Evolutionary conservation across 2,888 invertebrate genomes (phyloP), one percentile per base, ranked within the genome.

Genomic region (Drosophila formosana): DNA sequence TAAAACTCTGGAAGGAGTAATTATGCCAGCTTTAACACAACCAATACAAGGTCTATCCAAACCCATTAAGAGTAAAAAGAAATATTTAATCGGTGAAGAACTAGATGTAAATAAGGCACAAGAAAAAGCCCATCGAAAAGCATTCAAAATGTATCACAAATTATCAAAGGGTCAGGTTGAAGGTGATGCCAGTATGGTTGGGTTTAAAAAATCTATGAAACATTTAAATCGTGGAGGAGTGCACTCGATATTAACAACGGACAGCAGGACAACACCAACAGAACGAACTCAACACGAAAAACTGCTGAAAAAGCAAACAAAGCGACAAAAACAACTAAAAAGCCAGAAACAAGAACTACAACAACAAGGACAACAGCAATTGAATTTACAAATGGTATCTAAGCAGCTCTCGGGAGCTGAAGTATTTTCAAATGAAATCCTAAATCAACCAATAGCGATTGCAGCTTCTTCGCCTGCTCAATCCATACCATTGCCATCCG

Each of bases 61-160:
- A 6, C 3, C 52, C 9, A 46, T 62, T 4, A 88, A 80, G 13
- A 80, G 57, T 3, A 90, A 89, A 71, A 69, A 88, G 30, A 90
- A 86, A 51, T 64, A 70, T 51, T 11, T 58, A 28, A 45, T 52
- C 2, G 34, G 18, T n/a, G 13, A 6, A 1, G 56, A 62, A 46
- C 0, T 45, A 23, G 30, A 32, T 26, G 11, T 11, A 8, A 73
- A 25, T 32, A 89, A 81, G 30, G 73, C 71, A 39, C 61, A 73
- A 4, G 90, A 90, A 3, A 91, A 90, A 65, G 82, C 85, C 0
- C 88, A 90, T 3, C 75, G 87, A 1, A 92, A 89, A 60, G 82
- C 87, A 3, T 68, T 91, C 6, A 91, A 90, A 80, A 85, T 90
- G 53, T 69, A 81, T 26, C 91, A 91, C 57, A 91, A 90, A 62